These are phyloP conservation scores for Amitus sp. DNA, from an alignment of 2,888 invertebrate species.

Conservation along the genomic window DNA sequence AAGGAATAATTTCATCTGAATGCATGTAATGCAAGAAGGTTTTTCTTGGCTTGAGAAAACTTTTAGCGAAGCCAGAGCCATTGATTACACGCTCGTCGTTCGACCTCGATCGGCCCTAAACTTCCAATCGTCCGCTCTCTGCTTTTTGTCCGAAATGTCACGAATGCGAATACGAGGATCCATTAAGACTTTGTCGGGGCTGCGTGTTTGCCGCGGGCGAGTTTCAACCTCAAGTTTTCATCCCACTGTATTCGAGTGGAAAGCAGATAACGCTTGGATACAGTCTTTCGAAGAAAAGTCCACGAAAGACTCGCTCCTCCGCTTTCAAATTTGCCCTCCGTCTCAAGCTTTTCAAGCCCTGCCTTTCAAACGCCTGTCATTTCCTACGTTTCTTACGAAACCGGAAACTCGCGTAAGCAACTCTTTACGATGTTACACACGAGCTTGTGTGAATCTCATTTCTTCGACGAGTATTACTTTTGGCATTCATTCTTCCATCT, in stretches of 20 bases:
- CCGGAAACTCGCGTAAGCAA: conserved; percentile 30
- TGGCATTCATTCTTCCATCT: not conserved
- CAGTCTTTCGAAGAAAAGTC: conserved; percentile 43
- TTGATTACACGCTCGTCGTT: conserved; percentile 25
- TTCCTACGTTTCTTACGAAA: conserved; percentile 29
- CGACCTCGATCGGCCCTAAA: conserved; percentile 30
- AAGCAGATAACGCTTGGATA: conserved; percentile 51
- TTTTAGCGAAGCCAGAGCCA: conserved; percentile 7
- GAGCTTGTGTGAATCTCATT: conserved; percentile 9
- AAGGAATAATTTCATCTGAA: not conserved
- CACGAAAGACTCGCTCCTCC: conserved; percentile 37
- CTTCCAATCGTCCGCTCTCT: conserved; percentile 36
- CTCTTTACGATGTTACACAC: not conserved
- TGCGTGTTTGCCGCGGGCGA: conserved; percentile 51
- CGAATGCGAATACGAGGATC: conserved; percentile 55
- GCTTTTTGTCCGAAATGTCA: conserved; percentile 40
- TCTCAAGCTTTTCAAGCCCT: conserved; percentile 17
- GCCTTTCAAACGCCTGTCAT: conserved; percentile 30
- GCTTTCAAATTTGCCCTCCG: conserved; percentile 16
- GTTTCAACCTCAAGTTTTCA: conserved; percentile 55
- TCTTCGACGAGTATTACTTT: conserved; percentile 13
- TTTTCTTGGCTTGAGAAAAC: not conserved
- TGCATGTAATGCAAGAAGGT: not conserved
- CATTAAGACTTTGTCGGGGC: conserved; percentile 56
- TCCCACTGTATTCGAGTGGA: conserved; percentile 50